phyloP scores from a whole-genome alignment of 2,797 vertebrate species.

The Manis crassicaudata region DNA sequence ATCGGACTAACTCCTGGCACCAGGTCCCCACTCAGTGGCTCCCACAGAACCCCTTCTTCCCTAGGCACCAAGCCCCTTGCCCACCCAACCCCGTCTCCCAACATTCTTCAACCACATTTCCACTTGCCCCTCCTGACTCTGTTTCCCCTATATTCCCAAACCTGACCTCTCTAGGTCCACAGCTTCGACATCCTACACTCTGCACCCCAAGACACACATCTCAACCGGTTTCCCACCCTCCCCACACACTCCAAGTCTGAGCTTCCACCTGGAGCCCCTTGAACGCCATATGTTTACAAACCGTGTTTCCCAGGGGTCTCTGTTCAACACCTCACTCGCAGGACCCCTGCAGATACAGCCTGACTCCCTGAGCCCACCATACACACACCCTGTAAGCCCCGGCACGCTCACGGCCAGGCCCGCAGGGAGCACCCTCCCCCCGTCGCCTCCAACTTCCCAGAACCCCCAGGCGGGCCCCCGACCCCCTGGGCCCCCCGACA shows the following conservation, averaged over 20 bases:
- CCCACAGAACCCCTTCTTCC: background rate
- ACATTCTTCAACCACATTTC: background rate
- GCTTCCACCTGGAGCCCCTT: background rate
- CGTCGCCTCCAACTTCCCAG: slow-evolving; percentile 51
- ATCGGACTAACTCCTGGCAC: background rate
- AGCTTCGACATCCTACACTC: background rate
- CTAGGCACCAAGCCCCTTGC: background rate
- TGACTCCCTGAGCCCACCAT: background rate
- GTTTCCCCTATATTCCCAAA: background rate
- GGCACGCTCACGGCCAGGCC: background rate
- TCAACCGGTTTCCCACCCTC: slow-evolving; percentile 1
- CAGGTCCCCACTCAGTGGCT: background rate
- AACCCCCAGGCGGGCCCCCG: background rate
- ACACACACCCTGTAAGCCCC: background rate
- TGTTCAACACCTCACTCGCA: background rate
- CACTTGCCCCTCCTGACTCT: slow-evolving; percentile 2
- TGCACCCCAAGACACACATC: background rate
- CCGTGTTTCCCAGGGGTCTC: background rate
- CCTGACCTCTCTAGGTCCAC: background rate
- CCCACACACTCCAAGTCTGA: background rate
- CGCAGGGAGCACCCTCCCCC: background rate
- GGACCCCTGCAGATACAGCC: background rate
- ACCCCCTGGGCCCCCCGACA: background rate
- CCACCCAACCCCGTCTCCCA: background rate
- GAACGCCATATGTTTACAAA: slow-evolving; percentile 45